Base-by-base conservation (phyloP, 2,113 vertebrate species). In the Alligator mississippiensis region DNA sequence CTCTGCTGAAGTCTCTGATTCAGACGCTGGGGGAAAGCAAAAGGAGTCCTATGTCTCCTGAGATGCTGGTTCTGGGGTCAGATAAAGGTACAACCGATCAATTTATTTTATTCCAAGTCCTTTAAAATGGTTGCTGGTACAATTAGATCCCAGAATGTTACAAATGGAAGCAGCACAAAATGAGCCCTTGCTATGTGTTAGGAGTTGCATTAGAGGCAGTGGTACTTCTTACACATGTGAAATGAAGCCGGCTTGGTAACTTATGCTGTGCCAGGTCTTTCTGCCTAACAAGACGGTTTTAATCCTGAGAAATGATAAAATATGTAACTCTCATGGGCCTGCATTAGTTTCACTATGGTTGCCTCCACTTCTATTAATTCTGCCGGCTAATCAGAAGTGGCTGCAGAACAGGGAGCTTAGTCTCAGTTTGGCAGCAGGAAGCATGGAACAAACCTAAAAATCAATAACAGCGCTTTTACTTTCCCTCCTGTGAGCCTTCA, bases 1-100 rank as follows among this genome's bases (percentile, higher is more conserved):
- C 98, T 2, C 97, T 98, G 80, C 96, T 99, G 82, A 98, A 97
- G 76, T 95, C 92, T 59, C 90, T 97, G 11, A 95, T 98, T 58
- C 97, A 96, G 47, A n/a, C 96, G 5, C 93, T 99, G 79, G 89
- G 97, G 74, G 96, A 98, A 21, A 97, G 95, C 54, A 97, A 95
- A 60, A 92, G 25, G n/a, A 75, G 1, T 1, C 16, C 28, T 3
- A n/a, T 5, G 4, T 57, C 84, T 16, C 55, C 86, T 3, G 90
- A 89, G 25, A 70, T 54, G 5, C 38, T 80, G 66, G 90, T 88
- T 22, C 80, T 89, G 62, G 70, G 17, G 28, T 47, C 54, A 83
- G 82, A 90, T 78, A 76, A 94, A 93, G 28, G 70, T 57, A 6
- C 5, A 34, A 4, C 3, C 16, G 5, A 13, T 16, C 9, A 21